Evolutionary conservation across 2,113 vertebrate species (phyloP).

Genomic region (Vulpes vulpes): DNA sequence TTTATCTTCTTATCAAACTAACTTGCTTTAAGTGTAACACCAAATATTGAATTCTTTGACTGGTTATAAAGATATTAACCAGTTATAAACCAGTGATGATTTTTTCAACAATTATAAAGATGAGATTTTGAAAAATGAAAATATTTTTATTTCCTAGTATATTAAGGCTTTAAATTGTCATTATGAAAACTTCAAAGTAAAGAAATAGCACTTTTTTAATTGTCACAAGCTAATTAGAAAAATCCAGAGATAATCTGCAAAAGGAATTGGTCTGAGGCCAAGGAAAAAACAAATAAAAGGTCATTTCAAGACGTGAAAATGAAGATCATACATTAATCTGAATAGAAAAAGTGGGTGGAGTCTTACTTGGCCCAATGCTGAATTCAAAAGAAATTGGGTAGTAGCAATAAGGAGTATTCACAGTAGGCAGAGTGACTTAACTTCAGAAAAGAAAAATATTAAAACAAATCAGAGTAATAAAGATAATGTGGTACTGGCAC

Average conservation of each 20-base stretch:
- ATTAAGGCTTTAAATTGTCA: not conserved
- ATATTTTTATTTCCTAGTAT: not conserved
- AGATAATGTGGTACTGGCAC: not conserved
- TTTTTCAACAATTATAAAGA: not conserved
- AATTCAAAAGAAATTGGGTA: not conserved
- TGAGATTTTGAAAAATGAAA: not conserved
- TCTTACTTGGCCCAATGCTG: not conserved
- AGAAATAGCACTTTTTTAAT: not conserved
- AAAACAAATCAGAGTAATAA: not conserved
- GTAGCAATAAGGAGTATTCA: not conserved
- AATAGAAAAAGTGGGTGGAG: not conserved
- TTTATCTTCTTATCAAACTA: not conserved
- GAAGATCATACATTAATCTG: not conserved
- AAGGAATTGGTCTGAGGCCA: not conserved
- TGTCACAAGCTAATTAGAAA: not conserved
- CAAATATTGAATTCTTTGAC: not conserved
- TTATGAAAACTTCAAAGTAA: constrained; percentile 43
- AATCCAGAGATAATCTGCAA: not conserved
- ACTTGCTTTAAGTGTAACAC: not conserved
- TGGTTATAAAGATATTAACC: not conserved
- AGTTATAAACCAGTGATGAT: not conserved
- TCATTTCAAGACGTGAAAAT: not conserved
- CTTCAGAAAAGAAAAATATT: not conserved
- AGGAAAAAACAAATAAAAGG: not conserved
- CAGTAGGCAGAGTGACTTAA: not conserved